Base-by-base conservation (phyloP, 2,888 invertebrate species). In the Apamea anceps region DNA sequence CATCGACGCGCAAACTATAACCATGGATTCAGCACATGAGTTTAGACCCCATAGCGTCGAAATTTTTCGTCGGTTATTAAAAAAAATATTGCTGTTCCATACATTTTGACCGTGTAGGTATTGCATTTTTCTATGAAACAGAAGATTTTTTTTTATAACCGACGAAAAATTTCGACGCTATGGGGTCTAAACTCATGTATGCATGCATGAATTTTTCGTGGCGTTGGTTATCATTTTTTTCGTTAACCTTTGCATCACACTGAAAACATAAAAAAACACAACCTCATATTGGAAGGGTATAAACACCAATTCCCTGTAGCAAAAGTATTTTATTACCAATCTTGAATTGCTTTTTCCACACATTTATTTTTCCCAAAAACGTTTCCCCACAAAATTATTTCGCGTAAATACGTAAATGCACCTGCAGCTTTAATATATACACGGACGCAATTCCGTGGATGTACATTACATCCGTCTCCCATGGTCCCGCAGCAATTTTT, bases 401-500 rank as follows among this genome's bases (percentile, higher is more conserved):
- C 2, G 12, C 5, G 25, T 48, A 67, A 51, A 67, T 32, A 57
- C n/a, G 0, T 74, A 63, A 68, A 67, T 73, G 68, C 67, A 88
- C 66, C 15, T 82, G 75, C 73, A 82, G 76, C 62, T 79, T 87
- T 80, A 80, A 80, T 81, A 73, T 25, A 78, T 67, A 77, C 75
- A 60, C 57, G 42, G 51, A 71, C 75, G 72, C 77, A 80, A 86
- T 86, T 68, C 73, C 62, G 75, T 71, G 75, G 68, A 75, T 80
- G 70, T 82, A 48, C 74, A 73, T 37, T 57, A 80, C 77, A 63
- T 51, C n/a, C 45, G 75, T 62, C 62, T 91, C 93, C 91, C 92
- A 78, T n/a, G 87, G 91, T 91, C 94, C 94, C 95, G 90, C 65
- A 91, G 91, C 94, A 95, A 94, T 95, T 94, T 95, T 93, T 91